A percentile compares a stretch with the other conserved stretches of the same genome.
Conservation (phyloP, 2,888 invertebrate genomes). For the Limnephilus rhombicus region DNA sequence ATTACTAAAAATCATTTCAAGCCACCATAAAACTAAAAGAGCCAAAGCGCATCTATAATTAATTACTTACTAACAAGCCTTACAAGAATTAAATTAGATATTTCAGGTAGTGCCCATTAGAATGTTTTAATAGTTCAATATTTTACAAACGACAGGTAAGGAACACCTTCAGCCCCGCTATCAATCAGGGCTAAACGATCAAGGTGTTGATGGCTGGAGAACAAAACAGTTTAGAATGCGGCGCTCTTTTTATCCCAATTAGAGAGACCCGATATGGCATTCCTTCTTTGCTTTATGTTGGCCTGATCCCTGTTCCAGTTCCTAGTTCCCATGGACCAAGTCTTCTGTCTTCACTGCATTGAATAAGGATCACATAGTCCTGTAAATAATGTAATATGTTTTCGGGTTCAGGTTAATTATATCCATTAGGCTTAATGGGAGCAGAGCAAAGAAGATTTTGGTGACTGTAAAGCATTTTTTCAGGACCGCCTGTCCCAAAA, state of each 20-base stretch:
- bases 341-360: background rate
- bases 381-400: background rate
- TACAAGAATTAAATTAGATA: background rate
- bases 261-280: background rate
- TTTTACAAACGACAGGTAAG: background rate
- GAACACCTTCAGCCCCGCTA: background rate
- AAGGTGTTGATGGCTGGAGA: background rate
- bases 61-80: background rate
- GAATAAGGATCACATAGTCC: background rate
- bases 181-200: constrained; percentile 25
- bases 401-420: background rate
- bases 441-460: too few species aligned
- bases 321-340: background rate
- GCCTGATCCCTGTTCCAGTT: background rate
- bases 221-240: constrained; percentile 37
- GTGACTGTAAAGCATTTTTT: too few species aligned
- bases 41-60: background rate
- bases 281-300: constrained; percentile 7
- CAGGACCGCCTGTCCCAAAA: too few species aligned
- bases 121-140: background rate
- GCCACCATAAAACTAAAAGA: background rate
- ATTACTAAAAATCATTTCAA: background rate
- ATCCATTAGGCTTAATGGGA: too few species aligned
- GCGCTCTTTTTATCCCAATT: constrained; percentile 23
- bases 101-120: background rate